Conservation (phyloP, 1,140 invertebrate genomes). For the Telenomus remus region DNA sequence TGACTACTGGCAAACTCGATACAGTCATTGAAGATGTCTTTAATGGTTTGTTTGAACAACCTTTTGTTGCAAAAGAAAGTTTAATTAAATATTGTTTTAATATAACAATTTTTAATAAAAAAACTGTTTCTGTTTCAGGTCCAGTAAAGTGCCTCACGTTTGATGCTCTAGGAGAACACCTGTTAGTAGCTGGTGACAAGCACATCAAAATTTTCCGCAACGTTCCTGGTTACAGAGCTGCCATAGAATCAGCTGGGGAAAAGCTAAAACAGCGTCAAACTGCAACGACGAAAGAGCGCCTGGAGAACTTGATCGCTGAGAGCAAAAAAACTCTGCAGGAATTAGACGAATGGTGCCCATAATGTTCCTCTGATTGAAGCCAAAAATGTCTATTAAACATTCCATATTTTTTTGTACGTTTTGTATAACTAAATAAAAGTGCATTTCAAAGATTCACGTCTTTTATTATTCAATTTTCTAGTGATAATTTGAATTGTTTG, state of each 20-base stretch:
- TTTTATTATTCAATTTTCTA: background rate
- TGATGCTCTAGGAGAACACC: slow-evolving; percentile 82
- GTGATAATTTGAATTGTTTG: too few species aligned
- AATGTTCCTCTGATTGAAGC: slow-evolving; percentile 30
- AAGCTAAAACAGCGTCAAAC: slow-evolving; percentile 80
- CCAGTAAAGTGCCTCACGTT: slow-evolving; percentile 82
- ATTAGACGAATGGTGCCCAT: slow-evolving; percentile 71
- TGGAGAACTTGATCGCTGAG: slow-evolving; percentile 82
- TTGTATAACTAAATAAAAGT: slow-evolving; percentile 47
- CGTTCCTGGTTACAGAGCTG: slow-evolving; percentile 84
- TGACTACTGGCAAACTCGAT: slow-evolving; percentile 79
- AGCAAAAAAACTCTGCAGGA: slow-evolving; percentile 77
- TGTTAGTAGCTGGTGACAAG: slow-evolving; percentile 86
- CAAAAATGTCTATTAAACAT: slow-evolving; percentile 18
- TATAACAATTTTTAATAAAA: slow-evolving; percentile 5
- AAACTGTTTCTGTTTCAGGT: slow-evolving; percentile 76
- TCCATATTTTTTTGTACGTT: slow-evolving; percentile 44
- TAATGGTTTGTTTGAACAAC: slow-evolving; percentile 69
- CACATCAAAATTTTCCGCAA: slow-evolving; percentile 88
- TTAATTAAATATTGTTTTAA: slow-evolving; percentile 1
- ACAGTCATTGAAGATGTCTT: slow-evolving; percentile 81
- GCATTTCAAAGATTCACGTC: slow-evolving; percentile 22
- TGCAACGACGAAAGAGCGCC: slow-evolving; percentile 83
- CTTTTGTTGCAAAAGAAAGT: background rate
- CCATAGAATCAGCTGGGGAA: slow-evolving; percentile 80